Percentiles rank a stretch among this genome's conserved stretches.
Evolutionary conservation across 2,888 invertebrate species (phyloP).

Genomic region (Ligdia adustata): DNA sequence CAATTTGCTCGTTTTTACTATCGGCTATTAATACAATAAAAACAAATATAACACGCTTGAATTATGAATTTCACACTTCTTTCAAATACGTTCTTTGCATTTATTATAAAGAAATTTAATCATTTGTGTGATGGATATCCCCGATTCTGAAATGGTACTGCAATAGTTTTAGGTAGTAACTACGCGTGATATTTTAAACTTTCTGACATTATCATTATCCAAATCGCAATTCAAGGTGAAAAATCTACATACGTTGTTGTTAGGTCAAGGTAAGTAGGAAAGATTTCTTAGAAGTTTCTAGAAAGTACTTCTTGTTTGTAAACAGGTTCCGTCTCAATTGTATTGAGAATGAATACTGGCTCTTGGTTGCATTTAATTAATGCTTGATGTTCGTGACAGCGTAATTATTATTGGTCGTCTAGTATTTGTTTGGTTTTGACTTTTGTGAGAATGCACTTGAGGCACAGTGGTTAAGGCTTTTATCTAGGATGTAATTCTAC

Average conservation of each 20-base stretch:
- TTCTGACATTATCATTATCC: slow-evolving; percentile 15
- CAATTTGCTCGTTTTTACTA: not conserved
- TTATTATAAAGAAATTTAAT: no score
- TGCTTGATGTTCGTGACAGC: slow-evolving; percentile 15
- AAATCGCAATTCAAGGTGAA: slow-evolving; percentile 30
- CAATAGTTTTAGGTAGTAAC: no score
- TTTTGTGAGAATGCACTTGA: no score
- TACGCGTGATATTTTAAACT: not conserved
- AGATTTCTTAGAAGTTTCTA: slow-evolving; percentile 51
- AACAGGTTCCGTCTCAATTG: slow-evolving; percentile 49
- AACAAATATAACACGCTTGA: not conserved
- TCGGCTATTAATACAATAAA: not conserved
- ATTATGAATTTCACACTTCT: not conserved
- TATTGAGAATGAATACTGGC: no score
- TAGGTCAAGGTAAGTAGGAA: slow-evolving; percentile 25
- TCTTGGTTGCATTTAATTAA: not conserved
- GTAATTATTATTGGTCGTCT: slow-evolving; percentile 46
- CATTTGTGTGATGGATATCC: no score
- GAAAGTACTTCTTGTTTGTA: slow-evolving; percentile 51
- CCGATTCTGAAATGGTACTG: no score
- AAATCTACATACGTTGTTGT: slow-evolving; percentile 17
- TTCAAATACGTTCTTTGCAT: no score
- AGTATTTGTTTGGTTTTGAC: no score
- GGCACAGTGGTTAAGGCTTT: no score
- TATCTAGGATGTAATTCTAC: no score